Evolutionary conservation across 2,888 invertebrate genomes (phyloP).

Genomic region (Smittia aterrima): DNA sequence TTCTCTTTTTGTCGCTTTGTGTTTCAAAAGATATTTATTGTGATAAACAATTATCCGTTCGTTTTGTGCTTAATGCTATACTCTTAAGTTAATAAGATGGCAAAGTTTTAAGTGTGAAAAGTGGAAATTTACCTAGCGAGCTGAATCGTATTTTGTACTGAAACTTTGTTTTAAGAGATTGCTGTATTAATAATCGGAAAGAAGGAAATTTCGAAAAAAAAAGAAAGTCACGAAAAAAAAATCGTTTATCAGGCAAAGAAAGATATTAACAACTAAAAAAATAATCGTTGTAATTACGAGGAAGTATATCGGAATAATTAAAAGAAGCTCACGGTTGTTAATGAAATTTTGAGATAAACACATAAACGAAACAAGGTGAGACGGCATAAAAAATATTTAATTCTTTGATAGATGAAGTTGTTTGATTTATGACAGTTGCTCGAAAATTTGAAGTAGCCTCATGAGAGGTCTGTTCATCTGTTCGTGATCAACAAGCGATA

Average conservation of each 20-base stretch:
- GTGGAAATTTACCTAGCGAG: no score
- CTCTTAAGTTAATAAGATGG: neutral
- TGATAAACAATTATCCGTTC: no score
- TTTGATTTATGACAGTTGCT: no score
- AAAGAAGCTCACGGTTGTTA: neutral
- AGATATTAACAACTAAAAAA: neutral
- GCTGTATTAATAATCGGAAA: neutral
- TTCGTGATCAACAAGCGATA: no score
- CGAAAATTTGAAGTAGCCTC: no score
- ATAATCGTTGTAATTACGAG: neutral
- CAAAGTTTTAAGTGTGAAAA: neutral
- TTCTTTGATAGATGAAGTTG: neutral
- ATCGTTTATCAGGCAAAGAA: slow-evolving; percentile 19
- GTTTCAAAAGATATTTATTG: no score
- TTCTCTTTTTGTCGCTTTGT: no score
- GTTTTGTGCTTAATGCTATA: no score
- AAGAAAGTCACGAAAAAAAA: neutral
- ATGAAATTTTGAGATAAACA: neutral
- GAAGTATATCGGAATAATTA: slow-evolving; percentile 1
- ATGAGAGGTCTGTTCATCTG: no score
- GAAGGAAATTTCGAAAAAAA: slow-evolving; percentile 16
- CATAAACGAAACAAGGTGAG: neutral
- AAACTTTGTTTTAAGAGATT: no score
- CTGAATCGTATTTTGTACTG: no score
- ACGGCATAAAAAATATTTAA: neutral